Evolutionary conservation across 2,113 vertebrate genomes (phyloP), one percentile per base, ranked within the genome.

Genomic region (Sprattus sprattus): DNA sequence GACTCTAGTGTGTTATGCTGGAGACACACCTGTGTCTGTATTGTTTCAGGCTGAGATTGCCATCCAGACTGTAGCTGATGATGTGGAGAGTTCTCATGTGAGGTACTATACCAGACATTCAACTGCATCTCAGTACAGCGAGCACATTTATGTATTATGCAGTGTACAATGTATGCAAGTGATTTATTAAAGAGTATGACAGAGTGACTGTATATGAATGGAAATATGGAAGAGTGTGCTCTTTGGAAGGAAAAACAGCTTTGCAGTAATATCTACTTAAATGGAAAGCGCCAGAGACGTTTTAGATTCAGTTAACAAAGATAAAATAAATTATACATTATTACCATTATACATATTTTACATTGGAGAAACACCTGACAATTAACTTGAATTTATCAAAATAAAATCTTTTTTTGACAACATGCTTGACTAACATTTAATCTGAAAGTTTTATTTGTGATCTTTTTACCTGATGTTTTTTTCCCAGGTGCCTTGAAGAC

Each of bases 401-500:
- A 60, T 6, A 22, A 22, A 18, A 18, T 22, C 0, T 22, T 4
- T 60, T 6, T 22, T 22, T 60, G 52, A 20, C 52, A 20, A 54
- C 52, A 54, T 54, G 15, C 4, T 18, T 54, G 52, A 54, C 47
- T 11, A 49, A 49, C 9, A 54, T 39, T 1, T 16, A 13, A 4
- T 20, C 0, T 0, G 18, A 54, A 54, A 54, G 18, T 54, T 13
- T 60, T 2, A 49, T 49, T 49, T 11, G 13, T 57, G 3, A 82
- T 39, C 1, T 25, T 45, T 78, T 18, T 44, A 10, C 25, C 25
- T 46, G 39, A 39, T 39, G 39, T 39, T 25, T 57, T n/a, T 57
- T 71, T 11, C 45, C 20, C 84, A 96, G 95, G 86, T 94, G 92
- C 87, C 81, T 0, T 11, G 88, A 91, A 50, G 87, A 81, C 45